phyloP scores from a whole-genome alignment of 2,888 invertebrate genomes.

The Meliscaeva auricollis region DNA sequence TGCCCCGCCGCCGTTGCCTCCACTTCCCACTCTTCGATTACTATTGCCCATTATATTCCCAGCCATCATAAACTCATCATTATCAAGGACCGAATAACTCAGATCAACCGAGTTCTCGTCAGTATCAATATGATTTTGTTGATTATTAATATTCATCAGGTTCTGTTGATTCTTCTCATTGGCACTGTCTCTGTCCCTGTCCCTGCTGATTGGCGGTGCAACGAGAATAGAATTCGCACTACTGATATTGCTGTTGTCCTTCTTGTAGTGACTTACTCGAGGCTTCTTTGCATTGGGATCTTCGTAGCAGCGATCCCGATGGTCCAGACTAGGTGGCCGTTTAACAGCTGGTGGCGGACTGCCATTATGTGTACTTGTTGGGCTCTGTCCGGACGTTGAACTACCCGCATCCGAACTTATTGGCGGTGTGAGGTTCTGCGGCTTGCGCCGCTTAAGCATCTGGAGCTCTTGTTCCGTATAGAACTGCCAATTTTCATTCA shows the following conservation, averaged over 20 bases:
- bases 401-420: slow-evolving; percentile 92
- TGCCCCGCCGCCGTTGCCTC: too few species aligned
- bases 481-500: slow-evolving; percentile 97
- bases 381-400: slow-evolving; percentile 92
- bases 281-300: slow-evolving; percentile 90
- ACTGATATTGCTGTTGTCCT: slow-evolving; percentile 82
- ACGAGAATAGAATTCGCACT: slow-evolving; percentile 61
- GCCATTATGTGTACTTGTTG: slow-evolving; percentile 89
- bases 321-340: slow-evolving; percentile 84
- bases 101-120: slow-evolving; percentile 81
- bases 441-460: slow-evolving; percentile 95
- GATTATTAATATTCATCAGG: slow-evolving; percentile 58
- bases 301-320: slow-evolving; percentile 85
- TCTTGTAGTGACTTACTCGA: slow-evolving; percentile 93
- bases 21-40: slow-evolving; percentile 32
- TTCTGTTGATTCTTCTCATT: slow-evolving; percentile 73
- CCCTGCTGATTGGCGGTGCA: slow-evolving; percentile 42
- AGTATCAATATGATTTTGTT: slow-evolving; percentile 77
- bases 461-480: slow-evolving; percentile 95
- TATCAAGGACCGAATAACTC: slow-evolving; percentile 82
- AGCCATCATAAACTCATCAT: slow-evolving; percentile 80
- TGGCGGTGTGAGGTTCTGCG: slow-evolving; percentile 95
- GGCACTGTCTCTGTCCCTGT: slow-evolving; percentile 32
- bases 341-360: slow-evolving; percentile 88
- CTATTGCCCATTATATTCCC: slow-evolving; percentile 25